These are phyloP conservation scores for Junco hyemalis DNA, from an alignment of 2,113 vertebrate genomes.

Conservation along the genomic window DNA sequence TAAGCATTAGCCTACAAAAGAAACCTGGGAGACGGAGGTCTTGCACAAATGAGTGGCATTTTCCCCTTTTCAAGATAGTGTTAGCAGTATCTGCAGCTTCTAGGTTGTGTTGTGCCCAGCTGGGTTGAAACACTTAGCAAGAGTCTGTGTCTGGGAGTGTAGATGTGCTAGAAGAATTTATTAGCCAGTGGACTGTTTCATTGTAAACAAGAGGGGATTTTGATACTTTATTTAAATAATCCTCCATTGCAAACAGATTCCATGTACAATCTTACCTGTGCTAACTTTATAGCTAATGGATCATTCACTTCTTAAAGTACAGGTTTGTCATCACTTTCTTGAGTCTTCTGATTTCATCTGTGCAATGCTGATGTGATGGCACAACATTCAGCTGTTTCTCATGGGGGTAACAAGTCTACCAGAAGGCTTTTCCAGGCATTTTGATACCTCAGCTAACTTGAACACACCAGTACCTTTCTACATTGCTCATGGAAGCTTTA, in stretches of 20 bases:
- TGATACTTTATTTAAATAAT: neutral
- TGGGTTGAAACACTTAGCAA: neutral
- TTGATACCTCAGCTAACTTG: neutral
- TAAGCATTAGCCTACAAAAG: neutral
- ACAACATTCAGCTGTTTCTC: neutral
- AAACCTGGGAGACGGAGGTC: neutral
- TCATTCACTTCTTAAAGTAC: neutral
- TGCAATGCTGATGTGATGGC: neutral
- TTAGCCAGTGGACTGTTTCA: neutral
- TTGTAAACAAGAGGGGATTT: neutral
- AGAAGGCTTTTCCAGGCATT: neutral
- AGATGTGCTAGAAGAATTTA: neutral
- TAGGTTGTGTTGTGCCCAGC: neutral
- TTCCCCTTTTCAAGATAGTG: neutral
- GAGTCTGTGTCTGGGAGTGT: accelerated
- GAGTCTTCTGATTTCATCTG: neutral
- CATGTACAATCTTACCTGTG: neutral
- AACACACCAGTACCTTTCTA: neutral
- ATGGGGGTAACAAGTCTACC: neutral
- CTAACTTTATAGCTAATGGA: neutral
- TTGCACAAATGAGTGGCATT: accelerated
- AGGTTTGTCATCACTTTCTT: neutral
- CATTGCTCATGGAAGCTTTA: neutral
- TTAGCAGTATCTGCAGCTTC: neutral
- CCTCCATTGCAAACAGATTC: neutral